Conservation (phyloP, 2,113 vertebrate genomes). For the Edolisoma coerulescens region DNA sequence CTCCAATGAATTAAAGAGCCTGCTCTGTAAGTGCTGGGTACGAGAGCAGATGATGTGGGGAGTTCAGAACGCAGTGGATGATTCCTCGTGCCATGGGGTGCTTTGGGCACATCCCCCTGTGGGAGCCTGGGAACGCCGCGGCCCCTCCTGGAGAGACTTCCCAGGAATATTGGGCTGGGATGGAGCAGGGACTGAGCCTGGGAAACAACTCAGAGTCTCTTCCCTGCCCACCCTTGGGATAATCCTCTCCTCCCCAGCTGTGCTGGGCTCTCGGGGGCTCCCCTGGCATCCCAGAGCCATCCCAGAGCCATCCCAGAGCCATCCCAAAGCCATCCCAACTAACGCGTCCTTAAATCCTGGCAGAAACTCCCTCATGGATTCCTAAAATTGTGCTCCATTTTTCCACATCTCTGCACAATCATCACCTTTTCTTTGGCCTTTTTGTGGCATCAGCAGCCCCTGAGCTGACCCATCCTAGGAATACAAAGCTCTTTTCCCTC, state of each 20-base stretch:
- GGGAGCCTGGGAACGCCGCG: not conserved
- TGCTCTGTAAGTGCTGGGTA: not conserved
- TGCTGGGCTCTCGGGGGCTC: not conserved
- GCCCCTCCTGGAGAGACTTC: not conserved
- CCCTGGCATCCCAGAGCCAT: not conserved
- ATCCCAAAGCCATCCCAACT: not conserved
- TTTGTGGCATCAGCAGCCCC: not conserved
- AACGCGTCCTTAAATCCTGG: rapidly evolving
- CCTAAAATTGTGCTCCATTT: not conserved
- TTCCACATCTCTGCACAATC: not conserved
- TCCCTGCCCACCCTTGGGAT: not conserved
- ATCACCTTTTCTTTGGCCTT: not conserved
- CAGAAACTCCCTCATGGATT: not conserved
- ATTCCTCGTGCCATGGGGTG: not conserved
- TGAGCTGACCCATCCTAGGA: not conserved
- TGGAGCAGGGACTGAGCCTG: not conserved
- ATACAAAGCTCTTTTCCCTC: not conserved
- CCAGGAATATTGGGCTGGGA: rapidly evolving
- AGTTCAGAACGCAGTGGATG: not conserved
- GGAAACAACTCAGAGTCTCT: not conserved
- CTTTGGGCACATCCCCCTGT: not conserved
- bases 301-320: too few relatives aligned
- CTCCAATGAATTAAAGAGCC: conserved; percentile 13
- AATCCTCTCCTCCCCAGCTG: not conserved
- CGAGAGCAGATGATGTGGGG: not conserved